phyloP scores from a whole-genome alignment of 2,888 invertebrate species.

The Euphydryas editha region DNA sequence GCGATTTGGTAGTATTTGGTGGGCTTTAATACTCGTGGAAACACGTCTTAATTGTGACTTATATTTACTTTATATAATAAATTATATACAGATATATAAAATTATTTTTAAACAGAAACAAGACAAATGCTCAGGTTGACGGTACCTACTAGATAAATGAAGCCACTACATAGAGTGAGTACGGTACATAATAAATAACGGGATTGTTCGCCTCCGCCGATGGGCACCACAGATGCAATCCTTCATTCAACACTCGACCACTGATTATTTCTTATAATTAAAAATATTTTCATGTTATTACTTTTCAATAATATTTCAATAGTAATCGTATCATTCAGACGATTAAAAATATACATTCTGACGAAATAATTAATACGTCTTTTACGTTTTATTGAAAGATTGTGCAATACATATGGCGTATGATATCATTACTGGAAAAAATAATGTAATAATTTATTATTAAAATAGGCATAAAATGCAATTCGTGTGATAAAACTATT shows the following conservation, averaged over 20 bases:
- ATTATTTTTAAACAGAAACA: not conserved
- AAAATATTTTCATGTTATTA: not conserved
- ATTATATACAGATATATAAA: not conserved
- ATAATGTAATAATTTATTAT: not conserved
- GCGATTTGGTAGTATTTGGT: no score
- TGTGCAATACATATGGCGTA: not conserved
- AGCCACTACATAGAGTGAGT: conserved; percentile 55
- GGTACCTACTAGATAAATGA: conserved; percentile 28
- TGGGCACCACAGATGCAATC: conserved; percentile 19
- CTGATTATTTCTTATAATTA: conserved; percentile 1
- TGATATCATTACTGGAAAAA: not conserved
- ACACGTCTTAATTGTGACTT: not conserved
- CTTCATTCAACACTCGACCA: conserved; percentile 27
- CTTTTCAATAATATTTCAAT: no score
- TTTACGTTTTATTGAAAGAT: no score
- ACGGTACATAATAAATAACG: conserved; percentile 67
- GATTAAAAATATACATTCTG: no score
- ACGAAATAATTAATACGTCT: no score
- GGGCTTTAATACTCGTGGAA: no score
- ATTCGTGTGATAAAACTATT: conserved; percentile 17
- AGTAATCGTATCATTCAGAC: no score
- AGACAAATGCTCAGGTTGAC: not conserved
- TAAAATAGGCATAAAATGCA: not conserved
- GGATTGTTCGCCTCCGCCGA: conserved; percentile 58
- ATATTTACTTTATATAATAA: not conserved